Evolutionary conservation across 1,140 invertebrate genomes (phyloP).

Genomic region (Formica selysi): DNA sequence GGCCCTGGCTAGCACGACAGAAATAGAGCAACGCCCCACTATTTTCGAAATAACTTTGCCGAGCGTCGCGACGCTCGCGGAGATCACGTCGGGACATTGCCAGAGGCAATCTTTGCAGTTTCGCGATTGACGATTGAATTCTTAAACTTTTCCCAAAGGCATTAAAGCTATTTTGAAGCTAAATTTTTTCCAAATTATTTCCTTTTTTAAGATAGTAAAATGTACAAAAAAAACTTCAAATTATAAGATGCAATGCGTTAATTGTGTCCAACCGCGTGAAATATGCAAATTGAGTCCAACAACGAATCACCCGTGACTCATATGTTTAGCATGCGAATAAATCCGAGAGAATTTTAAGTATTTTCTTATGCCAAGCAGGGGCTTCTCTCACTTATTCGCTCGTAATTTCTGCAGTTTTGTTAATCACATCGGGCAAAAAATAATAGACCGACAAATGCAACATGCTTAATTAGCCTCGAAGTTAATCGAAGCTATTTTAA

Average conservation of each 20-base stretch:
- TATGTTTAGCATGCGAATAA: conserved; percentile 65
- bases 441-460: conserved; percentile 30
- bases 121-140: conserved; percentile 52
- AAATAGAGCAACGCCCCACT: conserved; percentile 83
- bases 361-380: conserved; percentile 51
- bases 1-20: conserved; percentile 79
- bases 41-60: conserved; percentile 73
- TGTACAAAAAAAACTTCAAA: not conserved
- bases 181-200: not conserved
- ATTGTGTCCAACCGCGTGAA: conserved; percentile 22
- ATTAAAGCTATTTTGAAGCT: not conserved
- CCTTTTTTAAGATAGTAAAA: not conserved
- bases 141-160: not conserved
- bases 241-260: not conserved
- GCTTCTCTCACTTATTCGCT: conserved; percentile 17
- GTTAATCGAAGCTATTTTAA: conserved; percentile 19
- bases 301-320: conserved; percentile 66
- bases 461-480: conserved; percentile 21
- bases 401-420: not conserved
- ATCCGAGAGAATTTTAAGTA: conserved; percentile 60
- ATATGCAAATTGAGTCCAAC: conserved; percentile 64
- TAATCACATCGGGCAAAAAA: not conserved
- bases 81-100: conserved; percentile 49
- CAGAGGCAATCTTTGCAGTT: conserved; percentile 58
- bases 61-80: conserved; percentile 71